Conservation (phyloP, 2,113 vertebrate species). For the Blennius ocellaris region DNA sequence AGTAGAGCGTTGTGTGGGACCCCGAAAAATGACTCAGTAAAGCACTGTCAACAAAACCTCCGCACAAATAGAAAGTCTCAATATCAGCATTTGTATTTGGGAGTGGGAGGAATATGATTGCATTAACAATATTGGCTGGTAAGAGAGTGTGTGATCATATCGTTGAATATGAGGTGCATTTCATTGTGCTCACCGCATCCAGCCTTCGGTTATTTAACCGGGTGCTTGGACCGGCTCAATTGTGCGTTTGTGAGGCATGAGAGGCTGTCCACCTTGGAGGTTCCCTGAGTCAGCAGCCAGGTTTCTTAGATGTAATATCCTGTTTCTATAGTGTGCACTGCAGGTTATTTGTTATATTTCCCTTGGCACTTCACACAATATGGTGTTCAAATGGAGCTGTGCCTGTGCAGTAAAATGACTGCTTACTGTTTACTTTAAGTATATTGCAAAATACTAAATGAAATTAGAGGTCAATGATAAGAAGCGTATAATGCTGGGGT, state of each 20-base stretch:
- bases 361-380: slow-evolving; percentile 62
- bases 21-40: slow-evolving; percentile 24
- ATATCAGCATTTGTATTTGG: slow-evolving; percentile 18
- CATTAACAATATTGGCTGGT: neutral
- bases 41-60: slow-evolving; percentile 4
- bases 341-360: slow-evolving; percentile 78
- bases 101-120: slow-evolving; percentile 9
- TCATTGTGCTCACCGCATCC: slow-evolving; percentile 26
- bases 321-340: slow-evolving; percentile 66
- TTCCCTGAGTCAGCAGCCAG: slow-evolving; percentile 77
- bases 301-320: slow-evolving; percentile 74
- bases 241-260: slow-evolving; percentile 57
- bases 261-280: slow-evolving; percentile 55
- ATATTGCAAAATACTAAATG: slow-evolving; percentile 14
- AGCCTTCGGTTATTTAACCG: slow-evolving; percentile 44
- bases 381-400: slow-evolving; percentile 58
- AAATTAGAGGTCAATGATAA: slow-evolving; percentile 25
- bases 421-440: slow-evolving; percentile 56
- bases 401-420: slow-evolving; percentile 41
- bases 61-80: neutral
- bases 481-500: neutral
- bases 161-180: slow-evolving; percentile 15
- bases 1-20: neutral
- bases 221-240: slow-evolving; percentile 57
- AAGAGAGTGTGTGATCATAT: slow-evolving; percentile 18